These are phyloP conservation scores for Euclidia mi DNA, from an alignment of 2,888 invertebrate genomes.

Conservation along the genomic window DNA sequence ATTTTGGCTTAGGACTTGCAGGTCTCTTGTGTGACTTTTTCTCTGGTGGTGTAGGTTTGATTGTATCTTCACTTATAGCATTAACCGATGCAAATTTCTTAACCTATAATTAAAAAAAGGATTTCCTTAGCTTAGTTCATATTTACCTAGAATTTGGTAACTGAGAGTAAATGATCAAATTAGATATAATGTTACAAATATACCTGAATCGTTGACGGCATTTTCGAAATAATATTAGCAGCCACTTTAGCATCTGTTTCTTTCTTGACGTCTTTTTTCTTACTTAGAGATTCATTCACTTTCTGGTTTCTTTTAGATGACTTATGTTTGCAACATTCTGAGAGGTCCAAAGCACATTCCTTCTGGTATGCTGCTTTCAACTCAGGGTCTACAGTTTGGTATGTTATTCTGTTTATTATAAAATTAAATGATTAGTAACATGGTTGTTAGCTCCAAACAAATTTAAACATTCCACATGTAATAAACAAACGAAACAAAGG, in stretches of 20 bases:
- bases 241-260: conserved; percentile 51
- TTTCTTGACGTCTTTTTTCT: conserved; percentile 62
- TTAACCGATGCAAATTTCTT: conserved; percentile 84
- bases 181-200: no score
- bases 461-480: no score
- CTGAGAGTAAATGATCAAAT: no score
- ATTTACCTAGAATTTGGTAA: no score
- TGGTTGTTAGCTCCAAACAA: neutral
- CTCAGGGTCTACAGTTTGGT: conserved; percentile 77
- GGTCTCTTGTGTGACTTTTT: conserved; percentile 77
- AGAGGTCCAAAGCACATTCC: conserved; percentile 73
- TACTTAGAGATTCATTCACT: conserved; percentile 58
- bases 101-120: conserved; percentile 65
- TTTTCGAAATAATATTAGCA: conserved; percentile 69
- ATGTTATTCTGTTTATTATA: conserved; percentile 75
- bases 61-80: conserved; percentile 67
- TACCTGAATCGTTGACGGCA: conserved; percentile 84
- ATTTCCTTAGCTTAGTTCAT: no score
- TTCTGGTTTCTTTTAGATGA: conserved; percentile 64
- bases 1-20: conserved; percentile 74
- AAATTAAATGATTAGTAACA: neutral
- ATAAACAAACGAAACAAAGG: neutral
- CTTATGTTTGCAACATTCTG: conserved; percentile 80
- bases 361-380: conserved; percentile 77
- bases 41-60: conserved; percentile 55